Conservation (phyloP, 2,888 invertebrate genomes). For the Teleogryllus oceanicus region DNA sequence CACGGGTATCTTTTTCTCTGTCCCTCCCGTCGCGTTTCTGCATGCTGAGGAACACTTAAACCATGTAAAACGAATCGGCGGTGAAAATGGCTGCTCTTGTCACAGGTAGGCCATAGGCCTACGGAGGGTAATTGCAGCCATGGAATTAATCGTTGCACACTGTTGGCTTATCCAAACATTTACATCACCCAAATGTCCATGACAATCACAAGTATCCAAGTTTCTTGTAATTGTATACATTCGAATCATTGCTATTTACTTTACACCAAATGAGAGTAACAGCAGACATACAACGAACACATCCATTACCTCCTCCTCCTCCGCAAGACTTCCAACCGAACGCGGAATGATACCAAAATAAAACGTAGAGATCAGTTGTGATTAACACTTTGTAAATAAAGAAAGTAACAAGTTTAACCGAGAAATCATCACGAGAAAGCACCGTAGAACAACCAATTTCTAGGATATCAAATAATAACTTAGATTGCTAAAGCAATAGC, state of each 20-base stretch:
- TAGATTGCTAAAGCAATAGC: not conserved
- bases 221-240: constrained; percentile 26
- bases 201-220: constrained; percentile 26
- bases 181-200: constrained; percentile 29
- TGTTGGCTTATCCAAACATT: constrained; percentile 31
- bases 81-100: constrained; percentile 40
- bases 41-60: constrained; percentile 44
- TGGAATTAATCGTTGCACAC: constrained; percentile 32
- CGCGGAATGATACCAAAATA: constrained; percentile 36
- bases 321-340: constrained; percentile 32
- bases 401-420: not conserved
- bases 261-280: constrained; percentile 27
- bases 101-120: constrained; percentile 39
- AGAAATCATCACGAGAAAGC: not conserved
- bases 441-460: not conserved
- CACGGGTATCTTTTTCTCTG: constrained; percentile 44
- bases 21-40: constrained; percentile 52
- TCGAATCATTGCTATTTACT: constrained; percentile 33
- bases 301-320: constrained; percentile 35
- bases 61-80: constrained; percentile 39
- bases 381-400: not conserved
- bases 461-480: not conserved
- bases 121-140: constrained; percentile 37
- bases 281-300: constrained; percentile 32
- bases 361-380: not conserved